Percentiles rank a stretch among this genome's conserved stretches.
Evolutionary conservation across 1,140 invertebrate genomes (phyloP).

Genomic region (Anastatus disparis): DNA sequence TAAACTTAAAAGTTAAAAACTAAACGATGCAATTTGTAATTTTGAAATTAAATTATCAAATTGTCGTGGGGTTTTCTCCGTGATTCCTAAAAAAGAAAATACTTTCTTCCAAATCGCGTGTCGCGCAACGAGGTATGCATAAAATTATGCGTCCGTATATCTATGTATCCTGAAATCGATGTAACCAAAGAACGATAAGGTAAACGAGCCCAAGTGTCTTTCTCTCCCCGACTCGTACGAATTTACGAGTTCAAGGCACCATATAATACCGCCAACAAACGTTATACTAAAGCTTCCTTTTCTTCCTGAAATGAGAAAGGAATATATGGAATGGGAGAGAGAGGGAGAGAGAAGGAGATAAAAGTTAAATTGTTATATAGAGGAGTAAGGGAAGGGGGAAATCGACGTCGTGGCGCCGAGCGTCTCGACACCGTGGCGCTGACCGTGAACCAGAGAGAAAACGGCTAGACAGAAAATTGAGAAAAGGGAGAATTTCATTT

Average conservation of each 20-base stretch:
- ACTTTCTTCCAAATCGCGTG: too few species aligned
- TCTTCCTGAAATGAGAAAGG: too few species aligned
- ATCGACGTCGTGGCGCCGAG: slow-evolving; percentile 52
- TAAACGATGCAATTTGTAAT: too few species aligned
- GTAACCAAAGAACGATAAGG: slow-evolving; percentile 49
- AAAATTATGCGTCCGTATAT: slow-evolving; percentile 30
- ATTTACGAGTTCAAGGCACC: slow-evolving; percentile 42
- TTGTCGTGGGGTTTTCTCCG: too few species aligned
- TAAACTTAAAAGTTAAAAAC: too few species aligned
- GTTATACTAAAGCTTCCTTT: too few species aligned
- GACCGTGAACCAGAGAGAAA: slow-evolving; percentile 54
- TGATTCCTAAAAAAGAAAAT: too few species aligned
- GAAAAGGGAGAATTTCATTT: too few species aligned
- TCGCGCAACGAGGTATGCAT: slow-evolving; percentile 8
- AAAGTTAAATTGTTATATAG: neutral
- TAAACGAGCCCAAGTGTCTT: slow-evolving; percentile 41
- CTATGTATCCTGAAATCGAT: slow-evolving; percentile 28
- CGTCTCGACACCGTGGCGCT: slow-evolving; percentile 59
- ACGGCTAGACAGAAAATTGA: neutral
- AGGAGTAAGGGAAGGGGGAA: neutral
- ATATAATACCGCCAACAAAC: too few species aligned
- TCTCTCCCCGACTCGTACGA: neutral
- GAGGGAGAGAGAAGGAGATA: neutral
- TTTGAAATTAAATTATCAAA: too few species aligned
- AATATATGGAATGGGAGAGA: neutral